These are phyloP conservation scores for Atractosteus spatula DNA, from an alignment of 2,113 vertebrate genomes.

Conservation along the genomic window DNA sequence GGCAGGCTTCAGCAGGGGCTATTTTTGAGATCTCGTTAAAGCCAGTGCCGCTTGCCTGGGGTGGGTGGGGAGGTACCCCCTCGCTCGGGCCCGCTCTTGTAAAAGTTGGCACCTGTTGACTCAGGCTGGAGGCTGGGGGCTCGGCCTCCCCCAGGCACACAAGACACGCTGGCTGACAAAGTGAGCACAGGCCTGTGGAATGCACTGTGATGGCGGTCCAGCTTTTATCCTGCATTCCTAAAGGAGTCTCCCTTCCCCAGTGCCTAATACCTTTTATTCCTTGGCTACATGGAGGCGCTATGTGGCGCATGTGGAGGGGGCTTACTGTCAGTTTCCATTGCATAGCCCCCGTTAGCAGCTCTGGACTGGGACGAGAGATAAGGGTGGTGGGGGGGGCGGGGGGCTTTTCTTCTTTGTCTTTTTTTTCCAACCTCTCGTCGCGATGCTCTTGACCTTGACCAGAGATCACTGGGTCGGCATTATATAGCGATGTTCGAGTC, in stretches of 20 bases:
- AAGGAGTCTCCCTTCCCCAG: conserved; percentile 70
- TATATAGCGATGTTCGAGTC: conserved; percentile 99
- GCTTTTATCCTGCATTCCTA: conserved; percentile 84
- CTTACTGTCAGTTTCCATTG: conserved; percentile 74
- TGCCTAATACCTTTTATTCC: conserved; percentile 76
- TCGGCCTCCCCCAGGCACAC: conserved; percentile 43
- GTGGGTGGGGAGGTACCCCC: not conserved
- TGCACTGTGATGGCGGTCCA: conserved; percentile 76
- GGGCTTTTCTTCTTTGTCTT: no score
- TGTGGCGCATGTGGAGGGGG: conserved; percentile 69
- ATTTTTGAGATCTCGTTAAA: no score
- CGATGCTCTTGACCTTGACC: conserved; percentile 94
- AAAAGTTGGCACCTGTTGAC: conserved; percentile 27
- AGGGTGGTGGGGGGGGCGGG: no score
- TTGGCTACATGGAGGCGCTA: conserved; percentile 76
- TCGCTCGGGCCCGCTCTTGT: not conserved
- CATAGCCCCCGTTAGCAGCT: conserved; percentile 69
- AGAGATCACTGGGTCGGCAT: conserved; percentile 95
- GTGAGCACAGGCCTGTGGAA: conserved; percentile 67
- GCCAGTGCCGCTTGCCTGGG: not conserved
- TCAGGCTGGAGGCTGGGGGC: conserved; percentile 40
- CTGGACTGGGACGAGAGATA: conserved; percentile 65
- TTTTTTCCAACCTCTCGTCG: conserved; percentile 17
- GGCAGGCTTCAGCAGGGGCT: no score
- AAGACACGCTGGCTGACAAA: conserved; percentile 66